Evolutionary conservation across 2,797 vertebrate species (phyloP).

Genomic region (Enteromius argenteus): DNA sequence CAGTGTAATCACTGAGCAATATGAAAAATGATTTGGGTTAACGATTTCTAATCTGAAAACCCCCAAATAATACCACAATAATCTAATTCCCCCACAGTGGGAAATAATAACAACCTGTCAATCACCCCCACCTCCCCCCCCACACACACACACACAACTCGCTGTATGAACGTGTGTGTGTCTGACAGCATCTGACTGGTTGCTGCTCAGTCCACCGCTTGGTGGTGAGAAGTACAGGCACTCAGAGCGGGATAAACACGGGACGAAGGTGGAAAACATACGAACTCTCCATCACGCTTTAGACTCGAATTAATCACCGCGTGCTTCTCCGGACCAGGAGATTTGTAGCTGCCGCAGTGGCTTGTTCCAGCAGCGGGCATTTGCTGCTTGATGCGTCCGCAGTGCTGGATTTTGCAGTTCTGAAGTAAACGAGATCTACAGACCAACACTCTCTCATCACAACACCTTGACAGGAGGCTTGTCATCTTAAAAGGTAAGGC

Average conservation of each 20-base stretch:
- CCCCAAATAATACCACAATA: background rate
- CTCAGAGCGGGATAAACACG: slow-evolving; percentile 52
- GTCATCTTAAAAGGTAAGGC: slow-evolving; percentile 37
- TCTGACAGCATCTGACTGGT: slow-evolving; percentile 30
- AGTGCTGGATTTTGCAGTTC: slow-evolving; percentile 55
- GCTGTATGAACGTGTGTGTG: slow-evolving; percentile 2
- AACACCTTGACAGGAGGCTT: slow-evolving; percentile 9
- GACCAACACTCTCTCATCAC: slow-evolving; percentile 14
- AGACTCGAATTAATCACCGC: slow-evolving; percentile 49
- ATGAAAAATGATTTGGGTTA: background rate
- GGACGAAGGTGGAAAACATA: slow-evolving; percentile 29
- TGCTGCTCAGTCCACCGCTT: slow-evolving; percentile 49
- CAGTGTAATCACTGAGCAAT: background rate
- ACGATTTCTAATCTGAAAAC: background rate
- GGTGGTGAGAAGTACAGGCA: slow-evolving; percentile 43
- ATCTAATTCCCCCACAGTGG: background rate
- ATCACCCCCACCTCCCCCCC: slow-evolving; percentile 20
- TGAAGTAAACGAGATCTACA: slow-evolving; percentile 43
- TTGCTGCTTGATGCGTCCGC: slow-evolving; percentile 48
- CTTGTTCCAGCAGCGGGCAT: slow-evolving; percentile 43
- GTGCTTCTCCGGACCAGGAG: slow-evolving; percentile 42
- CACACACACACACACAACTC: slow-evolving; percentile 20
- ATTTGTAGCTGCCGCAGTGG: slow-evolving; percentile 63
- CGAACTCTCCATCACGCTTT: slow-evolving; percentile 42
- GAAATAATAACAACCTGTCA: slow-evolving; percentile 28